phyloP scores from a whole-genome alignment of 2,888 invertebrate genomes.

The Auanema freiburgensis region DNA sequence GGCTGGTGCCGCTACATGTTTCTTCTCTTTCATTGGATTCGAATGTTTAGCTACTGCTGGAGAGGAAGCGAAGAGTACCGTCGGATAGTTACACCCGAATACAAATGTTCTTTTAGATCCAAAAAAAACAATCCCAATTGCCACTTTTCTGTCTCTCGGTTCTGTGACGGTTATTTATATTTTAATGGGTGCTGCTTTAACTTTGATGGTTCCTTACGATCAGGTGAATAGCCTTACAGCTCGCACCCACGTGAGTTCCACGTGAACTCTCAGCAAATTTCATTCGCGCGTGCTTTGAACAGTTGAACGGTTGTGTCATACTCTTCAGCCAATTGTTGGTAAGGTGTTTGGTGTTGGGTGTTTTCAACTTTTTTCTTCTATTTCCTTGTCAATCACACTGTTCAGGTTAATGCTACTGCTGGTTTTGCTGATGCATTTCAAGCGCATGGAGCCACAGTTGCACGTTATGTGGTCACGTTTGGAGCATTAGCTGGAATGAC shows the following conservation, averaged over 20 bases:
- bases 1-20: slow-evolving; percentile 66
- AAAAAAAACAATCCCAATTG: slow-evolving; percentile 37
- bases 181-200: slow-evolving; percentile 36
- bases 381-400: background rate
- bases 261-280: background rate
- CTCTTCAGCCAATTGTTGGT: background rate
- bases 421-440: slow-evolving; percentile 75
- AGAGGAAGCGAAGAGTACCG: slow-evolving; percentile 62
- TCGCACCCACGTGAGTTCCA: background rate
- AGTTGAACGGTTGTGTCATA: background rate
- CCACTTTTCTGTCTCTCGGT: slow-evolving; percentile 40
- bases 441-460: slow-evolving; percentile 76
- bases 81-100: background rate
- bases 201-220: slow-evolving; percentile 45
- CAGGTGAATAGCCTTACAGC: slow-evolving; percentile 19
- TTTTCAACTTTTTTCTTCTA: background rate
- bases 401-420: slow-evolving; percentile 39
- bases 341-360: background rate
- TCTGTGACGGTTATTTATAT: slow-evolving; percentile 38
- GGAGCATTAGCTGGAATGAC: slow-evolving; percentile 82
- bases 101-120: slow-evolving; percentile 34
- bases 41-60: slow-evolving; percentile 66
- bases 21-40: slow-evolving; percentile 66
- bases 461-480: slow-evolving; percentile 78
- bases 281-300: slow-evolving; percentile 1